Evolutionary conservation across 1,140 invertebrate genomes (phyloP), one percentile per base, ranked within the genome.

Genomic region (Drosophila jambulina): DNA sequence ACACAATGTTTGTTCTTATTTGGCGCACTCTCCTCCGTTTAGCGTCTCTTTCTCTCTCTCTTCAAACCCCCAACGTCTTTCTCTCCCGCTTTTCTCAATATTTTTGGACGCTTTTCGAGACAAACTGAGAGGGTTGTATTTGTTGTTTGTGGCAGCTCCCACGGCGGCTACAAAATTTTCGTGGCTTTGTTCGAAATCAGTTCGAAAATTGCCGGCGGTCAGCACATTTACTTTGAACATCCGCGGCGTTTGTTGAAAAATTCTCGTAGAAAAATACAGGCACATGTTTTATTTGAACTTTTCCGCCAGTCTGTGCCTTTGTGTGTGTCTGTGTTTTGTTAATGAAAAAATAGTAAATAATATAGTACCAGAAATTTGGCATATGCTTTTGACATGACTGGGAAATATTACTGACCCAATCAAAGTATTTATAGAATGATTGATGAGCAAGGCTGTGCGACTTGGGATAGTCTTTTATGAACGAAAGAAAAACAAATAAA

Each of bases 131-230:
- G 74, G 63, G 61, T 82, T 75, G 75, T 60, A 61, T 57, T 45
- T 63, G 63, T 60, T 61, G 69, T 53, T 53, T 53, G 69, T 46
- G 17, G 12, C 42, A 54, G 34, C 42, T 56, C 54, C 43, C 75
- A 60, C 34, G 67, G 36, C 36, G 54, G 51, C 68, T 32, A 42
- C 45, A 32, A 17, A 29, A 71, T 25, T 56, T 77, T 32, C 19
- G 72, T 60, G 45, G 49, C 45, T 69, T 63, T 60, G 32, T 78
- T 78, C 56, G 75, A 78, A 91, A 68, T 91, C 88, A 91, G 88
- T 91, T 88, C 58, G 70, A 84, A 91, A 91, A 75, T 91, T 87
- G 79, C 88, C 80, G 80, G 80, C 88, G 87, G 88, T 91, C 88
- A 88, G 81, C 67, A 59, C 87, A 60, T 48, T 60, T 75, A 77